These are phyloP conservation scores for Hydrozoanthus gracilis DNA, from an alignment of 92 coral and sea anemone genomes.

Conservation along the genomic window DNA sequence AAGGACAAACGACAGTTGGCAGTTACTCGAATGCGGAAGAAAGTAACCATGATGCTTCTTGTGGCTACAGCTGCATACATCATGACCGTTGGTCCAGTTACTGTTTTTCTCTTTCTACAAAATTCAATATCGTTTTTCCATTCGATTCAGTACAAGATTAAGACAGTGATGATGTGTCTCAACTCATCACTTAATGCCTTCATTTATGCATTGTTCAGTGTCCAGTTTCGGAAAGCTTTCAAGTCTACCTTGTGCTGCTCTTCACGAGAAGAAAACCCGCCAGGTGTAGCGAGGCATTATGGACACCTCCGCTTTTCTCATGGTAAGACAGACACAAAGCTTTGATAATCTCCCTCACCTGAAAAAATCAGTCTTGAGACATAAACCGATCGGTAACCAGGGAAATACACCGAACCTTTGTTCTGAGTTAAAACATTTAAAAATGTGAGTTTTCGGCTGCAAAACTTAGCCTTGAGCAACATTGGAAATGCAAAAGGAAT, in stretches of 20 bases:
- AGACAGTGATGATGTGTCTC: not conserved
- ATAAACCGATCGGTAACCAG: too few relatives aligned
- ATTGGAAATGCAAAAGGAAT: too few relatives aligned
- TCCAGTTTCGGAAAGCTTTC: constrained; percentile 16
- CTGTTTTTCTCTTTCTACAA: not conserved
- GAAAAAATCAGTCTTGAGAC: too few relatives aligned
- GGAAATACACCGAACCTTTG: too few relatives aligned
- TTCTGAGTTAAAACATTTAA: too few relatives aligned
- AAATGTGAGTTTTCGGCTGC: too few relatives aligned
- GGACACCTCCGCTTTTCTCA: too few relatives aligned
- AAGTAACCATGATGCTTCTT: constrained; percentile 4
- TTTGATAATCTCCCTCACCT: too few relatives aligned
- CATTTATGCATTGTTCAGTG: constrained; percentile 27
- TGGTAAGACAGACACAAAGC: too few relatives aligned
- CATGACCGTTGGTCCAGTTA: not conserved
- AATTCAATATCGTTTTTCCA: not conserved
- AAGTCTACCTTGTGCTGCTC: constrained; percentile 14
- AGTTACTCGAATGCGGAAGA: constrained; percentile 2
- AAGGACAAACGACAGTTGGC: constrained; percentile 9
- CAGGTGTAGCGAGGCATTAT: too few relatives aligned
- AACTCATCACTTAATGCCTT: constrained; percentile 19
- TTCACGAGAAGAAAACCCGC: not conserved
- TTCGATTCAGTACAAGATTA: not conserved
- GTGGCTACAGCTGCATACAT: not conserved
- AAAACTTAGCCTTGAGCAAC: too few relatives aligned